Conservation (phyloP, 2,113 vertebrate species). For the Euleptes europaea region DNA sequence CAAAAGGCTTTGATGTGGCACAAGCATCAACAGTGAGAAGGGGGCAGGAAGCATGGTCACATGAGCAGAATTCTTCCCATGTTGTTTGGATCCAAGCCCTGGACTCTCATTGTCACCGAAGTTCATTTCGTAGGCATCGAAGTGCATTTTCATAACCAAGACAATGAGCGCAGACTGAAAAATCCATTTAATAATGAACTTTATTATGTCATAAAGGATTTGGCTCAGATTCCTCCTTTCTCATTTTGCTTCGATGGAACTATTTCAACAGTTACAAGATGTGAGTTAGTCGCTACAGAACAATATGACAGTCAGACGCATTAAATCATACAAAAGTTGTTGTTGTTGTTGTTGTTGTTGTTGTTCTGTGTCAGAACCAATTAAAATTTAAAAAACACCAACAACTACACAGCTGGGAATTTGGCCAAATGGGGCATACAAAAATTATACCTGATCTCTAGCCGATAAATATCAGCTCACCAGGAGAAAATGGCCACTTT, state of each 20-base stretch:
- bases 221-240: background rate
- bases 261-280: background rate
- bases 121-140: background rate
- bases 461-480: too few relatives aligned
- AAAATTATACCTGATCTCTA: too few relatives aligned
- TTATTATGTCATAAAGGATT: background rate
- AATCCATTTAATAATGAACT: background rate
- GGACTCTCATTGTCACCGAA: background rate
- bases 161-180: background rate
- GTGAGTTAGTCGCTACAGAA: background rate
- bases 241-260: background rate
- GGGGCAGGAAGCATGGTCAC: background rate
- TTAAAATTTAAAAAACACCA: background rate
- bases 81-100: background rate
- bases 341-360: too few relatives aligned
- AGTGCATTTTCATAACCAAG: background rate
- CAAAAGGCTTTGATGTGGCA: background rate
- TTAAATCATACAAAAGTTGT: background rate
- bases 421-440: background rate
- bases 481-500: too few relatives aligned
- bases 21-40: too few relatives aligned
- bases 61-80: background rate
- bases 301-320: background rate
- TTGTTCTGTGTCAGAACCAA: conserved; percentile 16
- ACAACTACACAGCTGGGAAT: background rate